Evolutionary conservation across 37 sponge, comb jelly and placozoan genomes (phyloP).

Genomic region (Bolinopsis microptera): DNA sequence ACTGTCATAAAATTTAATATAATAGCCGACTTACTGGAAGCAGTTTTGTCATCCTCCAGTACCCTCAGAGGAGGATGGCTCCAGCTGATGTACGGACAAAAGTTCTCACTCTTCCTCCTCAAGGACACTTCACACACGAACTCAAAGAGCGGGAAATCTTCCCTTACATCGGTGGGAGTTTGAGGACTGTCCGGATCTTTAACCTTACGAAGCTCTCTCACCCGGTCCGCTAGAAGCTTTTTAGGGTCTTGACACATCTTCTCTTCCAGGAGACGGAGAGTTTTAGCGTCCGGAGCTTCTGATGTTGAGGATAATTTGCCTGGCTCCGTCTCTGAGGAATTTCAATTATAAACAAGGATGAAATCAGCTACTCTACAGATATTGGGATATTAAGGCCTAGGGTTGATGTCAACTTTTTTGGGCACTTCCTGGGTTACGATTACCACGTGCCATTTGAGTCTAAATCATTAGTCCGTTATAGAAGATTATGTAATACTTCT

Average conservation of each 20-base stretch:
- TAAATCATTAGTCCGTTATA: too few relatives aligned
- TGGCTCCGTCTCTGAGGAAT: not conserved
- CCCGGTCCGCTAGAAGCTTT: constrained; percentile 34
- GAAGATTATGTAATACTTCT: too few relatives aligned
- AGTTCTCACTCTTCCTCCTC: constrained; percentile 37
- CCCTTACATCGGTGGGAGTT: not conserved
- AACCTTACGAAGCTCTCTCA: constrained; percentile 19
- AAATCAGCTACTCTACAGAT: too few relatives aligned
- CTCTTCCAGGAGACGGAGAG: constrained; percentile 44
- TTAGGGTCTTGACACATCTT: constrained; percentile 14
- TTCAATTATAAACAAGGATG: too few relatives aligned
- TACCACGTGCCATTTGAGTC: too few relatives aligned
- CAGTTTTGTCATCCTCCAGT: constrained; percentile 3
- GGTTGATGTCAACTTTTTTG: too few relatives aligned
- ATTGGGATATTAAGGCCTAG: too few relatives aligned
- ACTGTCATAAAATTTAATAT: not conserved
- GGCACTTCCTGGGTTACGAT: too few relatives aligned
- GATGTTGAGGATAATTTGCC: not conserved
- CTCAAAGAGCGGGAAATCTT: constrained; percentile 54
- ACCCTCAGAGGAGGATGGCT: constrained; percentile 59
- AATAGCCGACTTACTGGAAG: not conserved
- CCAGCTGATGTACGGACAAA: constrained; percentile 51
- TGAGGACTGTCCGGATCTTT: not conserved
- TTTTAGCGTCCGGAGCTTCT: not conserved
- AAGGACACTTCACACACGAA: constrained; percentile 59